Evolutionary conservation across 2,797 vertebrate genomes (phyloP).

Genomic region (Mareca strepera): DNA sequence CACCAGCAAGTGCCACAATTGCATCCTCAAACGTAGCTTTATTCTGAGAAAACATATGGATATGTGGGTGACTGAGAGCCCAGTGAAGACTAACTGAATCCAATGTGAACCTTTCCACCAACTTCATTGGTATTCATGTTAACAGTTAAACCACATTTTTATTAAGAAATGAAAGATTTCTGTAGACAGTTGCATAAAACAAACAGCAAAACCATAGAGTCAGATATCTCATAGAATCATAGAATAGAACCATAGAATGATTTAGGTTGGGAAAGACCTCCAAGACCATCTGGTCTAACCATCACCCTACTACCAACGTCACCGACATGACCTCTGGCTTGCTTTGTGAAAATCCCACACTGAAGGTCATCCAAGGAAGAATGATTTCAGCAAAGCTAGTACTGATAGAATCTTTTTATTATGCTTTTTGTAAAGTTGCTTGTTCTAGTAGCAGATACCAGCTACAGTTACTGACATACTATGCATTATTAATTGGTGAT

Average conservation of each 20-base stretch:
- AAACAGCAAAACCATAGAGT: neutral
- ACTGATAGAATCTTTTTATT: neutral
- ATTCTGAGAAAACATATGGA: neutral
- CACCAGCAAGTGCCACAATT: neutral
- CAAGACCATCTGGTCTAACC: too few relatives aligned
- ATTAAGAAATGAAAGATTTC: neutral
- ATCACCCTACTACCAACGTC: too few relatives aligned
- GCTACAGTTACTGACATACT: neutral
- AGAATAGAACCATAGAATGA: too few relatives aligned
- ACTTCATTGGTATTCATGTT: neutral
- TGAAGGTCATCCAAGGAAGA: constrained; percentile 11
- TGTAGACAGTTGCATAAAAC: neutral
- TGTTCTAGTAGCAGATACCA: neutral
- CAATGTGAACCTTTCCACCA: neutral
- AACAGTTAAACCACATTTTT: neutral
- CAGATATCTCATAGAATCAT: neutral
- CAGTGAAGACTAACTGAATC: neutral
- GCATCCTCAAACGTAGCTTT: neutral
- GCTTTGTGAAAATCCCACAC: neutral
- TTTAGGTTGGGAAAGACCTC: too few relatives aligned
- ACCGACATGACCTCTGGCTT: neutral
- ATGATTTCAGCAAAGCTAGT: neutral
- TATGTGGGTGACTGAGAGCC: neutral
- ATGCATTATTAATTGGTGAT: constrained; percentile 45
- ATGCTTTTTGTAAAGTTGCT: neutral